These are phyloP conservation scores for Sylvilagus bachmani DNA, from an alignment of 2,113 vertebrate species.

Conservation along the genomic window DNA sequence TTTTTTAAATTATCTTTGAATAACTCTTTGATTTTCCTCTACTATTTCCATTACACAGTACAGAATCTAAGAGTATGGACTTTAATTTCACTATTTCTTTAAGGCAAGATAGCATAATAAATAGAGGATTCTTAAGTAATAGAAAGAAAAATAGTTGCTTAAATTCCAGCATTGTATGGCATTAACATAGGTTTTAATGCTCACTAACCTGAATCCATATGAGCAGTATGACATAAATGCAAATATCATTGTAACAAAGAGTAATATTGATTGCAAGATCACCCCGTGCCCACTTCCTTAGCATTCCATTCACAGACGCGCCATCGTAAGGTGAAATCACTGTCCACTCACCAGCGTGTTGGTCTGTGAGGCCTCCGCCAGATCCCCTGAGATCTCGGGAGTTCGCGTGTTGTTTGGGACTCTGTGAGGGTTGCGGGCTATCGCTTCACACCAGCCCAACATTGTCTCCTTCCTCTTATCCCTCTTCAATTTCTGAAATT, in stretches of 20 bases:
- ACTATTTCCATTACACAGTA: not conserved
- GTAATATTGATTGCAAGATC: not conserved
- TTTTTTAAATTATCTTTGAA: not conserved
- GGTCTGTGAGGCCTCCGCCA: conserved; percentile 84
- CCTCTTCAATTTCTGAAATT: conserved; percentile 92
- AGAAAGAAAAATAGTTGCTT: not conserved
- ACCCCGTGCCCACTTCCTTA: not conserved
- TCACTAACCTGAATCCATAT: not conserved
- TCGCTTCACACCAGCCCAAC: conserved; percentile 92
- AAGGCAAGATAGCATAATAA: not conserved
- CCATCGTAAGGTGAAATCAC: conserved; percentile 79
- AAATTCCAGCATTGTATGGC: not conserved
- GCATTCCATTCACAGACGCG: conserved; percentile 50
- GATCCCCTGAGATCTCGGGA: conserved; percentile 87
- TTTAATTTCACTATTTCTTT: not conserved
- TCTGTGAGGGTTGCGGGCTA: conserved; percentile 91
- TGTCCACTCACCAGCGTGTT: conserved; percentile 89
- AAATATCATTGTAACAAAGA: not conserved
- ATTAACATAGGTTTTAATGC: not conserved
- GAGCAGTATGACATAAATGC: not conserved
- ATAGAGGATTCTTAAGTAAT: not conserved
- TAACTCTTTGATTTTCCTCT: not conserved
- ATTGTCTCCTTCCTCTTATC: conserved; percentile 92
- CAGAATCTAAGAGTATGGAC: not conserved
- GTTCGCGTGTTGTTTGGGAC: conserved; percentile 89